Evolutionary conservation across 2,113 vertebrate species (phyloP), one percentile per base, ranked within the genome.

Genomic region (Campylomormyrus numenius): DNA sequence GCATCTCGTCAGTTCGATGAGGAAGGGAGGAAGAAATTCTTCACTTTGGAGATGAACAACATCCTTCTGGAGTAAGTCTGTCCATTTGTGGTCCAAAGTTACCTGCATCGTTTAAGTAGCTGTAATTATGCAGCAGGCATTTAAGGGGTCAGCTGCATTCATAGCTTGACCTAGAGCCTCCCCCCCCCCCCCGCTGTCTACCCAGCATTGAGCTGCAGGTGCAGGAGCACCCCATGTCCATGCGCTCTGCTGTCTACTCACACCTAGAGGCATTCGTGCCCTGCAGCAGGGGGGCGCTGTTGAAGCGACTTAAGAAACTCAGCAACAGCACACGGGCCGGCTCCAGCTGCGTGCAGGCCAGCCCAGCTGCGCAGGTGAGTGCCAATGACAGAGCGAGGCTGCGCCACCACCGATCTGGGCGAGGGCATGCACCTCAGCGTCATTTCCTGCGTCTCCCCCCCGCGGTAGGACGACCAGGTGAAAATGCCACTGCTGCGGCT

Each of bases 11-110:
- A 97, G 94, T 97, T 97, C 95, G 97, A 97, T 95, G 95, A 97
- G 94, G 97, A 97, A 96, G 97, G 97, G 94, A 97, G 97, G 90
- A 97, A 98, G 95, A 98, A 97, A 92, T 97, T 97, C 94, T 98
- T 98, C 94, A 97, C 97, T 0, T 95, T 97, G 92, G 97, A 98
- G 92, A 97, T 97, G 96, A 98, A 97, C 95, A 97, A 97, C 94
- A 97, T 98, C 94, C 95, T 98, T 90, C 95, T 97, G 90, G 97
- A 98, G 97, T 98, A 96, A 97, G 97, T 98, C 53, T 21, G 89
- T 90, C 92, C 92, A 1, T 45, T 8, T 87, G 42, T 66, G 45
- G 19, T 19, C 13, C n/a, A 1, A 5, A 11, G 21, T 4, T 19
- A 62, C n/a, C 31, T 48, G 8, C 66, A 13, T 42, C 5, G 77